phyloP scores from a whole-genome alignment of 1,140 invertebrate species.

The Meloidogyne chitwoodi region DNA sequence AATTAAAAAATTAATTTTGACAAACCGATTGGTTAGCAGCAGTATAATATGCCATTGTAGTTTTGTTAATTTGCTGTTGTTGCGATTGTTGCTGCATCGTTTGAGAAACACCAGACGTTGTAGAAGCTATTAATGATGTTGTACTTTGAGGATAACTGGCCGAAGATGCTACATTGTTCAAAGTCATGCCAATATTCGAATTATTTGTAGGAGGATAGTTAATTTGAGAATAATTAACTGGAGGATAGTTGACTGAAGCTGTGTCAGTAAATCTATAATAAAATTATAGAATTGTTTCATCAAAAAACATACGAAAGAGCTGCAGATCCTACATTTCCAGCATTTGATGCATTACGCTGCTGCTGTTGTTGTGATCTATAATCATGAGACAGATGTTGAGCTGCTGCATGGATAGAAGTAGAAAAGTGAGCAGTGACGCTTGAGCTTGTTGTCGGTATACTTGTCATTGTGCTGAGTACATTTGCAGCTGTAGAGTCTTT shows the following conservation, averaged over 20 bases:
- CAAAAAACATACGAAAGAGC: not conserved
- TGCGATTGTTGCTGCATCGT: not conserved
- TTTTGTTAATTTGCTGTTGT: not conserved
- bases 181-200: not conserved
- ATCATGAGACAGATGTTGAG: not conserved
- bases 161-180: not conserved
- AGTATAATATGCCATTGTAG: not conserved
- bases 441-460: slow-evolving; percentile 18
- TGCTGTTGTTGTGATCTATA: slow-evolving; percentile 10
- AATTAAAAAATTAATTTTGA: too few relatives aligned
- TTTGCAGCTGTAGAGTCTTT: slow-evolving; percentile 7
- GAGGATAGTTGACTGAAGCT: slow-evolving; percentile 9
- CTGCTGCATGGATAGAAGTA: not conserved
- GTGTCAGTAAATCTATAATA: slow-evolving; percentile 1
- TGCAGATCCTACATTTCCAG: not conserved
- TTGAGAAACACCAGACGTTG: not conserved
- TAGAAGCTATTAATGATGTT: not conserved
- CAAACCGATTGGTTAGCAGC: not conserved
- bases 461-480: slow-evolving; percentile 14
- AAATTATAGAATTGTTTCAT: not conserved
- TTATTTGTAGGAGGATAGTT: not conserved
- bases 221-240: too few relatives aligned
- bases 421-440: slow-evolving; percentile 10
- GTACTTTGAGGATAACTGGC: not conserved
- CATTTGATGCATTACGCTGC: not conserved